Evolutionary conservation across 2,113 vertebrate species (phyloP), one percentile per base, ranked within the genome.

Genomic region (Platanista minor): DNA sequence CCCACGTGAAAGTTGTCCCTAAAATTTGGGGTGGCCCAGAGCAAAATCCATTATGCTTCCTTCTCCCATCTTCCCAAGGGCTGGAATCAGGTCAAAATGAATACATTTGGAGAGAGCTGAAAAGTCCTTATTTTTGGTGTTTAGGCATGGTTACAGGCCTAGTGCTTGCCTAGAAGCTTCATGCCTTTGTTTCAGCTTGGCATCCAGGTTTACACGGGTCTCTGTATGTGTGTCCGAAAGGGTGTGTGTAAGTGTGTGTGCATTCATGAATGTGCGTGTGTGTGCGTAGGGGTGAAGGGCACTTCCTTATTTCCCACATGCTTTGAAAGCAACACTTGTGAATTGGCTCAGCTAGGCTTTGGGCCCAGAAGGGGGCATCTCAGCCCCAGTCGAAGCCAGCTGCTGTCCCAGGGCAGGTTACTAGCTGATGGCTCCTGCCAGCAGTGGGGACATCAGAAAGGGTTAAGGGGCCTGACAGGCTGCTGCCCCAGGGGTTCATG

Each of bases 401-500:
- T 17, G 25, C 31, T 3, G 3, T 46, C 33, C 25, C 25, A 5
- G 0, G 4, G 21, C 2, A 0, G n/a, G 9, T 7, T 18, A 41
- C 0, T 2, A 49, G 69, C 41, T 13, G 9, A 9, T 9, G 62
- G n/a, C 29, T 10, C 39, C 74, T 21, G 7, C 1, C 0, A 1
- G 14, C 52, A 71, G 33, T 0, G 1, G 33, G 85, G 64, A 2
- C 5, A 11, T 41, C 41, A 57, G 95, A 97, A 97, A 95, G 98
- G 78, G 96, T 97, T 97, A 98, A 96, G 3, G 66, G 96, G 87
- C 85, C 91, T 85, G 94, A 59, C 0, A 0, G 33, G 62, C 59
- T 89, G 96, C 90, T 77, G 87, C 52, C 97, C 52, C 0, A n/a
- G 90, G 98, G 98, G 98, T 98, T 98, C 98, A 98, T 98, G 97